Percentiles rank a stretch among this genome's conserved stretches.
Evolutionary conservation across 92 coral and sea anemone genomes (phyloP).

Genomic region (Micromussa lordhowensis): DNA sequence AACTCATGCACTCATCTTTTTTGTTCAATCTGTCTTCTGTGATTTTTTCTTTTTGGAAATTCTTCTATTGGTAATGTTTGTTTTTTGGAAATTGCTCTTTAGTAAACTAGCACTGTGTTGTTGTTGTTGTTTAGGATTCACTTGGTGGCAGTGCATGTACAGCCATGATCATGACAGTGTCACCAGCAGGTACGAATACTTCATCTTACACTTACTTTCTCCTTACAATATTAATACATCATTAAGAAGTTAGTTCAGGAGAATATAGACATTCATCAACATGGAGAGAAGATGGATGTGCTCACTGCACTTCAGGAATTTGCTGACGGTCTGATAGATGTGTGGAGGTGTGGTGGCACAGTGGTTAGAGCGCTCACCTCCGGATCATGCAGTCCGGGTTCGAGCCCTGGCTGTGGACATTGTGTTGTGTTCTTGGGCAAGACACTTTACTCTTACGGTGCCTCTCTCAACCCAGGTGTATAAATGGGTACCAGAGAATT

Average conservation of each 20-base stretch:
- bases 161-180: slow-evolving; percentile 84
- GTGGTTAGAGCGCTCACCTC: too few relatives aligned
- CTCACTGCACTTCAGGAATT: too few relatives aligned
- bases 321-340: too few relatives aligned
- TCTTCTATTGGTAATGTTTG: background rate
- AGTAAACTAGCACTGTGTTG: background rate
- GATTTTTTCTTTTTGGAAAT: background rate
- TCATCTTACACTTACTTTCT: background rate
- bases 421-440: too few relatives aligned
- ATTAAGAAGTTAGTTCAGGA: background rate
- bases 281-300: background rate
- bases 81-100: background rate
- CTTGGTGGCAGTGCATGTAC: slow-evolving; percentile 94
- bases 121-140: slow-evolving; percentile 75
- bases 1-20: background rate
- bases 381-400: too few relatives aligned
- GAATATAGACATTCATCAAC: background rate
- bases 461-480: too few relatives aligned
- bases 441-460: too few relatives aligned
- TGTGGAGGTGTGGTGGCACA: too few relatives aligned
- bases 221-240: background rate
- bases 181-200: slow-evolving; percentile 86
- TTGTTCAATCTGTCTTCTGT: background rate
- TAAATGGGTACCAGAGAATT: too few relatives aligned
- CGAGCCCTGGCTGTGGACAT: too few relatives aligned